A percentile compares a stretch with the other conserved stretches of the same genome.
phyloP scores from a whole-genome alignment of 2,888 invertebrate genomes.

The Dioctria linearis region DNA sequence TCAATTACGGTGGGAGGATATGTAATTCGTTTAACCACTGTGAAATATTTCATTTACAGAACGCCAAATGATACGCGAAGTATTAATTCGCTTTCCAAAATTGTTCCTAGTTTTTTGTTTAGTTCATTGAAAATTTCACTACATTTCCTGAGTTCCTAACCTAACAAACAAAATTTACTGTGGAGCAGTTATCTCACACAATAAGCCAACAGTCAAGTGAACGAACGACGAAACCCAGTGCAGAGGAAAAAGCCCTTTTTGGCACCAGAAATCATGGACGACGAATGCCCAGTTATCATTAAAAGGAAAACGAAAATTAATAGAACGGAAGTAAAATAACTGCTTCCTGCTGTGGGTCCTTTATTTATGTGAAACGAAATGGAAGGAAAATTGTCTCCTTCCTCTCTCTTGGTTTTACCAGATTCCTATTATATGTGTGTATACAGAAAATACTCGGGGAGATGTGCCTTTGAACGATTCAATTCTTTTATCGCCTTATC shows the following conservation, averaged over 20 bases:
- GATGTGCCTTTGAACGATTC: constrained; percentile 45
- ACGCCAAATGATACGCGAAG: too few species aligned
- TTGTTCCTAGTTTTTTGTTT: too few species aligned
- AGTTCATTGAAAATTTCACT: too few species aligned
- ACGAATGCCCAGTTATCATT: constrained; percentile 49
- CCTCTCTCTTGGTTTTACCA: constrained; percentile 43
- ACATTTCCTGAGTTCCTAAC: too few species aligned
- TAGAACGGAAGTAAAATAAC: constrained; percentile 58
- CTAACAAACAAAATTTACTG: too few species aligned
- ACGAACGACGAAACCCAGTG: too few species aligned
- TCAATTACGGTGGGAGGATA: too few species aligned
- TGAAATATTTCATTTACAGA: too few species aligned
- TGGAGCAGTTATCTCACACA: too few species aligned
- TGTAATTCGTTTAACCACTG: too few species aligned
- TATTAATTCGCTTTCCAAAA: too few species aligned
- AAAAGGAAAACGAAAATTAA: constrained; percentile 57
- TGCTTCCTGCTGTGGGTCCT: constrained; percentile 56
- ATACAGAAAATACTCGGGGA: constrained; percentile 14
- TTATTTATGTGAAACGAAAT: constrained; percentile 57
- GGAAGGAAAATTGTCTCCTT: constrained; percentile 56
- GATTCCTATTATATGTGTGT: background rate
- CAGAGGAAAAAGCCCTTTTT: constrained; percentile 15
- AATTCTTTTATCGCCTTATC: constrained; percentile 46
- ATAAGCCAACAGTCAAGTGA: too few species aligned
- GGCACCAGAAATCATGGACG: constrained; percentile 39